Evolutionary conservation across 1,140 invertebrate species (phyloP), one percentile per base, ranked within the genome.

Genomic region (Contarinia nasturtii): DNA sequence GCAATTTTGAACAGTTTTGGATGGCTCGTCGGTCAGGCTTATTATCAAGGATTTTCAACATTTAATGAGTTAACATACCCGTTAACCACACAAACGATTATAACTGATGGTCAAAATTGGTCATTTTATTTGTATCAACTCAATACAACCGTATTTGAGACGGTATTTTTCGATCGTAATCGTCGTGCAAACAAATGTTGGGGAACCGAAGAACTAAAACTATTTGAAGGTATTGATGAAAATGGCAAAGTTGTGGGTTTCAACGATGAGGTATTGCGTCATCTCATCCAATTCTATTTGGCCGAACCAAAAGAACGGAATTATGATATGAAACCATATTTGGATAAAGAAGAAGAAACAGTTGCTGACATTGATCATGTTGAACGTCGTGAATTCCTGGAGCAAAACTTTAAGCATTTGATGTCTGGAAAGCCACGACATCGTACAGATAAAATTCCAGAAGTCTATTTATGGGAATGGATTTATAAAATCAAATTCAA

Each of bases 1-100:
- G 84, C 75, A 5, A 75, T 93, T 47, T 70, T 80, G 45, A 69
- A 76, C 7, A 83, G 79, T 15, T 94, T 82, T 64, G 72, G 73
- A 11, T 90, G 85, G 79, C 68, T 90, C 7, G 63, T 82, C 45
- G 71, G 77, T 1, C 82, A 89, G 66, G 86, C 89, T 7, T 77
- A 76, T 59, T 81, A 82, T 64, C 79, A 86, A 70, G 89, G 91
- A 42, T 96, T 96, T 60, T 84, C 81, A 44, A 82, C 81, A 7
- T 86, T 72, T 52, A 79, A 86, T 55, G 88, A 94, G 47, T 53
- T 92, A 7, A 89, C 84, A 1, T 93, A 94, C 63, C 91, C 91
- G 12, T 59, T 94, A 22, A 72, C 79, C 7, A 82, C 80, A 27
- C 90, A 94, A 73, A 80, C 78, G 3, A 64, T 93, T 42, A 69